Base-by-base conservation (phyloP, 2,888 invertebrate genomes). In the Allacma fusca region DNA sequence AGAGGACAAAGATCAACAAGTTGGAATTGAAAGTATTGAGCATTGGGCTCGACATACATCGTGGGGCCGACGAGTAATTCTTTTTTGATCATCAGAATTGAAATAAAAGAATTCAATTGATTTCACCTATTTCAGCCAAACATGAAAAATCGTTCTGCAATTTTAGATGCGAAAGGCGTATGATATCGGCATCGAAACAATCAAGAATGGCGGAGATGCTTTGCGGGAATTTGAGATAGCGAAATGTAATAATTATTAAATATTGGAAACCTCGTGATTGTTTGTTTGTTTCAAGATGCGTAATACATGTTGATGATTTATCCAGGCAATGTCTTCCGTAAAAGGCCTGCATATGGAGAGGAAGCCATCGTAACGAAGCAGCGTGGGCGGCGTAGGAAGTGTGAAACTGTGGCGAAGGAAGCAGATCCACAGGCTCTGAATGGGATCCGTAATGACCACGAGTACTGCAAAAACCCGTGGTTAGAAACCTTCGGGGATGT, bases 391-490 rank as follows among this genome's bases (percentile, higher is more conserved):
- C 29, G 64, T 16, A 70, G 76, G 16, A 76, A 76, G 24, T 24
- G 9, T 1, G n/a, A 21, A 21, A 50, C 29, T 9, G 40, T 23
- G 1, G 13, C 23, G 5, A 34, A 57, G 13, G 70, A 76, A 19
- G 69, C 76, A 7, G 62, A 76, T 76, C 76, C 76, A 7, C n/a
- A 23, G 7, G 76, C 70, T n/a, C 50, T 76, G 7, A 29, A 59
- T 24, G 76, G 75, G 21, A 50, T 76, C n/a, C 44, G 43, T 13
- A 76, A 76, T 26, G 76, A 76, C 59, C 76, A 76, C 62, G 76
- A 76, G 23, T 76, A 76, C 62, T 76, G 59, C 26, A 69, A 70
- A 40, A 76, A 76, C 24, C 69, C 76, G 5, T 76, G 76, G 76
- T 28, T 76, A 26, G 76, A 76, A 26, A 12, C 75, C 9, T 75